These are phyloP conservation scores for Sebastes ruberrimus DNA, from an alignment of 2,797 vertebrate genomes.

Conservation along the genomic window DNA sequence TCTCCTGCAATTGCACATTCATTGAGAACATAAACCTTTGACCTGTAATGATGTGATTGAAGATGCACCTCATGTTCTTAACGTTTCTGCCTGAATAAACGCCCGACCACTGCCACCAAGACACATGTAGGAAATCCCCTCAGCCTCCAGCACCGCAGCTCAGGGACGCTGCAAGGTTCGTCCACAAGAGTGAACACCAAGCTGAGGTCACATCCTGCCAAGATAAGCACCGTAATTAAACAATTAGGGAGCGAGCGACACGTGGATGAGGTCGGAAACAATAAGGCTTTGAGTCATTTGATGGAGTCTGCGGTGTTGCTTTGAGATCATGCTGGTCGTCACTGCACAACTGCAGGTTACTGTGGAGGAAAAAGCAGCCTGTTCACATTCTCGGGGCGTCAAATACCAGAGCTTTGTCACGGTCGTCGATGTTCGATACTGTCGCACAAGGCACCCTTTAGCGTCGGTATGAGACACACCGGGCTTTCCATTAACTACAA, in stretches of 20 bases:
- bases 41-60: neutral
- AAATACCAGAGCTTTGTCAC: too few relatives aligned
- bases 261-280: slow-evolving; percentile 22
- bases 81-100: slow-evolving; percentile 22
- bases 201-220: slow-evolving; percentile 48
- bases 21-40: neutral
- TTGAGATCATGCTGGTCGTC: neutral
- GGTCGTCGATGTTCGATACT: too few relatives aligned
- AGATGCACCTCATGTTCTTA: neutral
- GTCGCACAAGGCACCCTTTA: too few relatives aligned
- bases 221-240: slow-evolving; percentile 62
- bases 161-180: slow-evolving; percentile 39
- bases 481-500: too few relatives aligned
- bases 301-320: neutral
- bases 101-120: neutral
- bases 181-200: slow-evolving; percentile 41
- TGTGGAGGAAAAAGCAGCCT: neutral
- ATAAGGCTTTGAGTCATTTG: slow-evolving; percentile 9
- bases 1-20: neutral
- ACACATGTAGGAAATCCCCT: slow-evolving; percentile 49
- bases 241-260: slow-evolving; percentile 43
- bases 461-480: too few relatives aligned
- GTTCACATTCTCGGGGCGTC: too few relatives aligned
- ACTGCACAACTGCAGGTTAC: neutral
- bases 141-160: slow-evolving; percentile 33